These are phyloP conservation scores for Odocoileus virginianus DNA, from an alignment of 2,113 vertebrate species.

Conservation along the genomic window DNA sequence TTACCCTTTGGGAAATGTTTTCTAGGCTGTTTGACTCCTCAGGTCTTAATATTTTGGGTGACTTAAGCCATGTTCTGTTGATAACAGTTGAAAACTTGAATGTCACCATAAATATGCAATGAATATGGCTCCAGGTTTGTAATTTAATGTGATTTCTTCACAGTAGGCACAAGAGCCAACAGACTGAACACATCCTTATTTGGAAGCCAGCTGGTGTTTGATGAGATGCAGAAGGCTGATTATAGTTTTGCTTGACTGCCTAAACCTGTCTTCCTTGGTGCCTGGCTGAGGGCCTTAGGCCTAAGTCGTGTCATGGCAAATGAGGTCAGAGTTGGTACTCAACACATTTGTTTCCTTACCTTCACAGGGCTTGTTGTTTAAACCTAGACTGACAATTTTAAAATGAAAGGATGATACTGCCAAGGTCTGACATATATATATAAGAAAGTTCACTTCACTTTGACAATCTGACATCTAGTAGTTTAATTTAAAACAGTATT, in stretches of 20 bases:
- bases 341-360: background rate
- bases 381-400: background rate
- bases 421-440: background rate
- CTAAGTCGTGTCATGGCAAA: background rate
- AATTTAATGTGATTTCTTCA: background rate
- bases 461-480: background rate
- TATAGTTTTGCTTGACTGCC: background rate
- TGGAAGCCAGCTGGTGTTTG: constrained; percentile 27
- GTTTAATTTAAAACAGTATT: background rate
- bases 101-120: background rate
- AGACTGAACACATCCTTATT: background rate
- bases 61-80: background rate
- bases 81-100: constrained; percentile 3
- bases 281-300: background rate
- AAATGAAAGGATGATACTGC: background rate
- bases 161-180: background rate
- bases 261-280: background rate
- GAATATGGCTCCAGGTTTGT: background rate
- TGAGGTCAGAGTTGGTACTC: background rate
- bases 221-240: background rate
- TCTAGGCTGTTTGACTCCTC: background rate
- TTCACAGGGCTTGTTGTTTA: background rate
- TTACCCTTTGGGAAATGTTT: background rate
- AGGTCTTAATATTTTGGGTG: background rate
- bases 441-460: background rate